Base-by-base conservation (phyloP, 2,888 invertebrate genomes). In the Octodonta nipae region DNA sequence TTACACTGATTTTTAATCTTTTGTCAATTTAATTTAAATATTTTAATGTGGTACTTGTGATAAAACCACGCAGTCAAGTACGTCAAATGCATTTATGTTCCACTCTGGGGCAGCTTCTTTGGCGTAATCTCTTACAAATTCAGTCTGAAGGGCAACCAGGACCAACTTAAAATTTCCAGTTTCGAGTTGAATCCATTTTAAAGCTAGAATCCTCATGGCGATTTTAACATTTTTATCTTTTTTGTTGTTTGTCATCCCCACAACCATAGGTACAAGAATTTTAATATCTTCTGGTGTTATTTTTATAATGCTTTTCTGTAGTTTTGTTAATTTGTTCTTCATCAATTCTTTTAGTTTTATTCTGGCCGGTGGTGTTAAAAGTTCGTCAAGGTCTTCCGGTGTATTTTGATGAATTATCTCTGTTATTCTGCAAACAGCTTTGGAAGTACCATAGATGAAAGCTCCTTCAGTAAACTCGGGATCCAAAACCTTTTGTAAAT, bases 381-480 rank as follows among this genome's bases (percentile, higher is more conserved):
- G 39, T 15, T 48, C 49, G 6, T 54, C 45, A 11, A 63, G 37
- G 33, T 56, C 44, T 13, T 55, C 47, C 3, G 51, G 45, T 34
- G 50, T 46, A 33, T 55, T 50, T n/a, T 43, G 37, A 37, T 52
- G 51, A 8, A 63, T 58, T 32, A 61, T 60, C 35, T 61, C 56
- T 1, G 60, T 60, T 26, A 63, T 57, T 34, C 46, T 46, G 36
- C 61, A 61, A 10, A 61, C 51, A 1, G 63, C 63, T 24, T 49
- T 42, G 8, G 45, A 44, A 4, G 47, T 43, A 10, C 63, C 63
- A 35, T 58, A 61, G 34, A 63, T 61, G 35, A 63, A 63, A 4
- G 58, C 59, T 0, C 63, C 63, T 47, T 63, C 63, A n/a, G 55
- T 50, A 38, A 63, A 63, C 3, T 61, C 58, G 1, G 58, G 55